Conservation (phyloP, 2,797 vertebrate genomes). For the Chrosomus eos region DNA sequence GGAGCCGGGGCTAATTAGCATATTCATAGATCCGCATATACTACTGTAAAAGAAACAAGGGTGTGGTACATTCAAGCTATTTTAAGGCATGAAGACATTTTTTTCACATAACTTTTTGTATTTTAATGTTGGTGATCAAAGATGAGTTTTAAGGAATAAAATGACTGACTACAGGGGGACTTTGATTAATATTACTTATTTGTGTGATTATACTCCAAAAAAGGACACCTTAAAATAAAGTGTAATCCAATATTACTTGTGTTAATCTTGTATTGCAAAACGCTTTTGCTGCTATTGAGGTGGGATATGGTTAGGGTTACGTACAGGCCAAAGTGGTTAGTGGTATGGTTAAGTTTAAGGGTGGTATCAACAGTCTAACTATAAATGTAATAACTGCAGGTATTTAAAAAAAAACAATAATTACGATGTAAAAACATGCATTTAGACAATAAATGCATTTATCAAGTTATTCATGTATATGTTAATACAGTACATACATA, state of each 20-base stretch:
- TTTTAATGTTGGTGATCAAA: no score
- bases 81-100: no score
- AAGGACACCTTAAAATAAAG: not conserved
- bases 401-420: not conserved
- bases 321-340: not conserved
- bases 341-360: not conserved
- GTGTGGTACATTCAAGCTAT: no score
- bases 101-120: no score
- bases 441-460: not conserved
- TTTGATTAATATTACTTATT: not conserved
- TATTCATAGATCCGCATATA: no score
- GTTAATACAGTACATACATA: not conserved
- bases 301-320: not conserved
- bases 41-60: no score
- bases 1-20: no score
- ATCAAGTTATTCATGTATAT: not conserved
- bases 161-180: no score
- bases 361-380: not conserved
- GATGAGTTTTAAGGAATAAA: no score
- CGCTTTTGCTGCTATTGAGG: not conserved
- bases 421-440: not conserved
- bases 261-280: not conserved
- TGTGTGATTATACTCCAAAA: not conserved
- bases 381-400: not conserved
- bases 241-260: not conserved